Conservation (phyloP, 2,888 invertebrate species). For the Dryomyza anilis region DNA sequence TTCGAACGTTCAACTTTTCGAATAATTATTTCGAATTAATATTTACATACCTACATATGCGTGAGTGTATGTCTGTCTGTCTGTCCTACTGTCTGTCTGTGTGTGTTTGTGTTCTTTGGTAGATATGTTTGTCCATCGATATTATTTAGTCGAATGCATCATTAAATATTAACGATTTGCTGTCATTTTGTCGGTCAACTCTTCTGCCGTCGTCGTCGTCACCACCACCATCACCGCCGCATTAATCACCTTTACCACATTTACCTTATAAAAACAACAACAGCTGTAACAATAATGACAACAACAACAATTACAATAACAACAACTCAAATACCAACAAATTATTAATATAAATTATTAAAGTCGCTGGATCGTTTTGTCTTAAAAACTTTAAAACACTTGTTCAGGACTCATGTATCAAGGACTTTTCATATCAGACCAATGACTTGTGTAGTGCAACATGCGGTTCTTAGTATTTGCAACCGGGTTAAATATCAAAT, state of each 20-base stretch:
- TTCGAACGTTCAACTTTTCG: neutral
- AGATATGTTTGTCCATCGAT: neutral
- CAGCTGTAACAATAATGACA: neutral
- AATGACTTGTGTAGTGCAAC: too few relatives aligned
- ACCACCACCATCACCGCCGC: neutral
- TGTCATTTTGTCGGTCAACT: conserved; percentile 35
- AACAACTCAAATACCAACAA: too few relatives aligned
- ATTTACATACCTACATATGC: neutral
- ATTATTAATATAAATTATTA: too few relatives aligned
- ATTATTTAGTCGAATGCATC: conserved; percentile 43
- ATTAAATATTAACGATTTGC: conserved; percentile 57
- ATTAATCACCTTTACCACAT: too few relatives aligned
- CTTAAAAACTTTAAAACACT: too few relatives aligned
- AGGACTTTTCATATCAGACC: too few relatives aligned
- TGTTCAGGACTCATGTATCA: too few relatives aligned
- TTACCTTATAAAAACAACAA: neutral
- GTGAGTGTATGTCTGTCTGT: neutral
- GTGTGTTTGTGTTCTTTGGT: neutral
- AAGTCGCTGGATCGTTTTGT: too few relatives aligned
- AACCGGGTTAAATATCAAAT: too few relatives aligned
- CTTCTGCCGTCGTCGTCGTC: neutral
- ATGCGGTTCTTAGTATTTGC: too few relatives aligned
- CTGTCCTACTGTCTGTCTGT: neutral
- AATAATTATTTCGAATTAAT: neutral
- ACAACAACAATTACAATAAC: neutral